phyloP scores from a whole-genome alignment of 2,888 invertebrate genomes.

The Fragum sueziense region DNA sequence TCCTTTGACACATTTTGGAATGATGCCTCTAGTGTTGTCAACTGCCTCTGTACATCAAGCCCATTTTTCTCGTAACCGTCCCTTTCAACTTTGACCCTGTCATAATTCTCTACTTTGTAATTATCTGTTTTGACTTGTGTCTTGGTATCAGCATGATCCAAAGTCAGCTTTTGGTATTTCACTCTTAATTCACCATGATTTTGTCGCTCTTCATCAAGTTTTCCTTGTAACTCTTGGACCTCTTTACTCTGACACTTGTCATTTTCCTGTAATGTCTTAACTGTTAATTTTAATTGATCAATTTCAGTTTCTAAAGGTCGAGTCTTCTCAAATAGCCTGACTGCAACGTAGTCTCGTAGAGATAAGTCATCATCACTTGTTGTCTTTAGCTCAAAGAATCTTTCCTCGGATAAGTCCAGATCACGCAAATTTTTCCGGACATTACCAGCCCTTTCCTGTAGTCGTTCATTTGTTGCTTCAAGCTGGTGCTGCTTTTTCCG shows the following conservation, averaged over 20 bases:
- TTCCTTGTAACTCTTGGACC: conserved; percentile 72
- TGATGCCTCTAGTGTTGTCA: conserved; percentile 74
- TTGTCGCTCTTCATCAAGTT: conserved; percentile 75
- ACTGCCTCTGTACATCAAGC: conserved; percentile 75
- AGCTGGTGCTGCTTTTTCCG: conserved; percentile 78
- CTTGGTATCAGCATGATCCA: conserved; percentile 75
- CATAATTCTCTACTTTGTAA: conserved; percentile 81
- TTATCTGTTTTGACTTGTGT: conserved; percentile 76
- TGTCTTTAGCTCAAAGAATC: conserved; percentile 76
- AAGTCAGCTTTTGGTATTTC: conserved; percentile 75
- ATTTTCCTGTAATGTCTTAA: conserved; percentile 71
- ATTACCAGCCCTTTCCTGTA: conserved; percentile 80
- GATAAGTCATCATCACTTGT: conserved; percentile 77
- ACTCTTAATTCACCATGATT: conserved; percentile 75
- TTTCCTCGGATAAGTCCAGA: conserved; percentile 78
- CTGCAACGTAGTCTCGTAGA: conserved; percentile 80
- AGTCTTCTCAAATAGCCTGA: conserved; percentile 77
- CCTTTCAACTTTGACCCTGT: conserved; percentile 79
- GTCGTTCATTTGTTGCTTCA: conserved; percentile 79
- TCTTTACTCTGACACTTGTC: conserved; percentile 65
- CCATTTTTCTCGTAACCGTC: conserved; percentile 77
- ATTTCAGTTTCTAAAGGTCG: conserved; percentile 77
- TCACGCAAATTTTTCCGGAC: conserved; percentile 76
- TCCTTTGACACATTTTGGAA: conserved; percentile 75
- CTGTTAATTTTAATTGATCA: conserved; percentile 71